Conservation (phyloP, 1,140 invertebrate species). For the Cotesia typhae region DNA sequence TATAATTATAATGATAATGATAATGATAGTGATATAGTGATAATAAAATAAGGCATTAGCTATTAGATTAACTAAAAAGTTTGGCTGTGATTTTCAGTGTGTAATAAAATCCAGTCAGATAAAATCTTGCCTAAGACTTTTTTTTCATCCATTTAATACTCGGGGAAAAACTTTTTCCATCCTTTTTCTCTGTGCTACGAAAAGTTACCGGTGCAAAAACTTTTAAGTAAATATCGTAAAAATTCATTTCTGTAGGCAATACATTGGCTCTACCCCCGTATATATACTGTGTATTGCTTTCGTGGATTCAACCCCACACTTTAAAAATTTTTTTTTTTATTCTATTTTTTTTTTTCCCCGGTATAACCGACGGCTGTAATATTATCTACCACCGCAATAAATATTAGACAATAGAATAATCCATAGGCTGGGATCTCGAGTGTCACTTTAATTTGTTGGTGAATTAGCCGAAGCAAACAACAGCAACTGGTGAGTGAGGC, state of each 20-base stretch:
- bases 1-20: no score
- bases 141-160: not conserved
- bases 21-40: no score
- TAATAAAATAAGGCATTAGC: no score
- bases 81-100: not conserved
- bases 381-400: not conserved
- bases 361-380: not conserved
- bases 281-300: not conserved
- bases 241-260: conserved; percentile 42
- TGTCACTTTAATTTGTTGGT: not conserved
- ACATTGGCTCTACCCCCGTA: conserved; percentile 29
- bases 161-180: conserved; percentile 18
- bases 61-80: no score
- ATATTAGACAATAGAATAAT: conserved; percentile 33
- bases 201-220: conserved; percentile 34
- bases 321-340: not conserved
- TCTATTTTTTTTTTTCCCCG: not conserved
- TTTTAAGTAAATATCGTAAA: conserved; percentile 49
- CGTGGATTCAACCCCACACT: conserved; percentile 7
- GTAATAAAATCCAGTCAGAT: conserved; percentile 2
- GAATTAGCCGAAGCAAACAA: no score
- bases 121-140: conserved; percentile 10
- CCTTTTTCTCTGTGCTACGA: not conserved
- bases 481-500: conserved; percentile 9
- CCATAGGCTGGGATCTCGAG: conserved; percentile 17